A percentile compares a stretch with the other conserved stretches of the same genome.
Conservation (phyloP, 2,797 vertebrate genomes). For the Simalia tracyae region DNA sequence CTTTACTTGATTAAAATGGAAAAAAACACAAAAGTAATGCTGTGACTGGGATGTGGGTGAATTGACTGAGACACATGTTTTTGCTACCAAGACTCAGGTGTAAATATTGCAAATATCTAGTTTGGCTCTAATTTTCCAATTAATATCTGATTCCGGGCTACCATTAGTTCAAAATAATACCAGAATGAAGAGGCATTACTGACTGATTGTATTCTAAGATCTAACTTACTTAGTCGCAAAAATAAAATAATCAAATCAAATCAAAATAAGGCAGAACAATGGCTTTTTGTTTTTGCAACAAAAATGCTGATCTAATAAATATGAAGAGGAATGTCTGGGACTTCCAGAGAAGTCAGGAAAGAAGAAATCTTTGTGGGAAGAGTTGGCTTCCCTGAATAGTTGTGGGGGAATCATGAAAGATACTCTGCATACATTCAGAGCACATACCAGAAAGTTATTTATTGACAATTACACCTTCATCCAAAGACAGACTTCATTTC, state of each 20-base stretch:
- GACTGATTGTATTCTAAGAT: background rate
- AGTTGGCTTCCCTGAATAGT: background rate
- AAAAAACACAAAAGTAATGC: background rate
- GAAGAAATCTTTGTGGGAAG: slow-evolving; percentile 13
- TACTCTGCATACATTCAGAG: background rate
- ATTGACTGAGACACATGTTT: background rate
- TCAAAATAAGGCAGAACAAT: background rate
- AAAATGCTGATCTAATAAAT: background rate
- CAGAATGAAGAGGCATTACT: slow-evolving; percentile 3
- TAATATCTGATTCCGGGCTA: background rate
- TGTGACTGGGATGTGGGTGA: background rate
- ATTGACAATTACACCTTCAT: slow-evolving; percentile 24
- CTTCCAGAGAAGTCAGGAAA: slow-evolving; percentile 15
- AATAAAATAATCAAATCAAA: background rate
- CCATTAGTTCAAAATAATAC: slow-evolving; percentile 4
- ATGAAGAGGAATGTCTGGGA: background rate
- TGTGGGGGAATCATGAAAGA: background rate
- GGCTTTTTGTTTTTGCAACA: background rate
- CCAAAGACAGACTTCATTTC: slow-evolving; percentile 27
- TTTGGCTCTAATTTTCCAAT: background rate
- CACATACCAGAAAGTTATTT: background rate
- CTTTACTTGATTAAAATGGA: background rate
- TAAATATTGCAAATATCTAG: background rate
- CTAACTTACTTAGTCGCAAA: background rate
- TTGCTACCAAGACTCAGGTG: background rate